Percentiles rank a stretch among this genome's conserved stretches.
phyloP scores from a whole-genome alignment of 2,113 vertebrate genomes.

The Percina caprodes region DNA sequence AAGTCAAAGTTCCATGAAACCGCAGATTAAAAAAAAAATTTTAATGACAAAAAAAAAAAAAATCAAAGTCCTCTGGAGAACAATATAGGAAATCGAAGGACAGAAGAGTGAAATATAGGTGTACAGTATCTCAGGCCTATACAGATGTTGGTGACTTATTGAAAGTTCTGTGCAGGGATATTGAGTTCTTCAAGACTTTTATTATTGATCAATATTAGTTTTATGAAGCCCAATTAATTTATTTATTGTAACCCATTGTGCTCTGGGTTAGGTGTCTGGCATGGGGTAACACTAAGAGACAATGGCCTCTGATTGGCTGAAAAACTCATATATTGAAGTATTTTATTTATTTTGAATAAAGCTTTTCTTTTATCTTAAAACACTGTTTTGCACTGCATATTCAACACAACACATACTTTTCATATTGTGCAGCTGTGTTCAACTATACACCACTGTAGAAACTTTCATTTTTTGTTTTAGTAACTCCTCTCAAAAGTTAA shows the following conservation, averaged over 20 bases:
- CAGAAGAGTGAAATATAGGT: slow-evolving; percentile 17
- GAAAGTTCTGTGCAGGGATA: not conserved
- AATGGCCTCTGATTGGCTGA: too few species aligned
- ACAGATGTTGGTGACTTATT: slow-evolving; percentile 29
- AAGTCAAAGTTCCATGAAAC: slow-evolving; percentile 15
- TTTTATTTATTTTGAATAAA: not conserved
- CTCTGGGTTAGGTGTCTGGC: not conserved
- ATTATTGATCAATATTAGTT: not conserved
- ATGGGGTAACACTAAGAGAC: not conserved
- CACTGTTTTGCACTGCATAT: not conserved
- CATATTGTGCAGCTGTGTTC: not conserved
- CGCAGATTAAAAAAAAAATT: not conserved
- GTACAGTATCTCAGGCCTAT: slow-evolving; percentile 11
- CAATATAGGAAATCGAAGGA: slow-evolving; percentile 23
- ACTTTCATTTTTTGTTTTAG: slow-evolving; percentile 11
- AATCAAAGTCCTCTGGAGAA: not conserved
- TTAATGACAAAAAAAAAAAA: slow-evolving; percentile 5
- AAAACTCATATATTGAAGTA: not conserved
- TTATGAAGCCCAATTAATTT: not conserved
- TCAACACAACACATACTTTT: not conserved
- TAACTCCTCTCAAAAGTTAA: slow-evolving; percentile 18
- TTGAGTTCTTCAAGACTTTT: slow-evolving; percentile 15
- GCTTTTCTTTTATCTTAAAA: not conserved
- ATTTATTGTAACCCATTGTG: not conserved
- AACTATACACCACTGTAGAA: not conserved